Base-by-base conservation (phyloP, 2,113 vertebrate species). In the Podarcis cretensis region DNA sequence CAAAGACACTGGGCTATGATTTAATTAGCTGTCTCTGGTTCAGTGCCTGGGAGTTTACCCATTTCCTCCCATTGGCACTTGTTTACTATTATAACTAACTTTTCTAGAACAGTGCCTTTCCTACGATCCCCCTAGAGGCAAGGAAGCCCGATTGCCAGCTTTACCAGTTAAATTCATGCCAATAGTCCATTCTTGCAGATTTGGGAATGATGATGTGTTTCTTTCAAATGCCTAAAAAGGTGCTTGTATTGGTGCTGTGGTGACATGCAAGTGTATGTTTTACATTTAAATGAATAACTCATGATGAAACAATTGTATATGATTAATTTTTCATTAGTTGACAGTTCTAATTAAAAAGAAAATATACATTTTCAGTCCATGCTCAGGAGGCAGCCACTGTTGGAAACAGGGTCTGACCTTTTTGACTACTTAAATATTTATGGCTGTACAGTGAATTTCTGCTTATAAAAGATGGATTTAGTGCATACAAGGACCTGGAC, bases 341-440 rank as follows among this genome's bases (percentile, higher is more conserved):
- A 32, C 59, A 83, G 40, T 48, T 81, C 9, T 48, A 76, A 75
- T 76, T 88, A 48, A 65, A 35, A 35, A 48, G 40, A 71, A 80
- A 25, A 71, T 35, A 35, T 27, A 57, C 59, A 76, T 81, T 3
- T 77, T 77, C 13, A 30, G 1, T 35, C 8, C 40, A 20, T 76
- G 30, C 40, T 68, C 59, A 18, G 27, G 30, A 68, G 30, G n/a
- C 35, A 32, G 48, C 21, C 73, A 37, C 16, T 35, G n/a, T 35
- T 14, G 14, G n/a, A 83, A 43, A 3, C n/a, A n/a, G 5, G 37
- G 68, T 7, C 23, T 83, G 81, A 68, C 71, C 81, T 88, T 83
- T 80, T 78, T 83, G 37, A 37, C 73, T 77, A 48, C n/a, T 88
- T 35, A 83, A 83, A 76, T 88, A 88, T 83, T 88, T 66, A 88